A percentile compares a stretch with the other conserved stretches of the same genome.
These are phyloP conservation scores for Pogonognathellus flavescens DNA, from an alignment of 1,140 invertebrate genomes.

Conservation along the genomic window DNA sequence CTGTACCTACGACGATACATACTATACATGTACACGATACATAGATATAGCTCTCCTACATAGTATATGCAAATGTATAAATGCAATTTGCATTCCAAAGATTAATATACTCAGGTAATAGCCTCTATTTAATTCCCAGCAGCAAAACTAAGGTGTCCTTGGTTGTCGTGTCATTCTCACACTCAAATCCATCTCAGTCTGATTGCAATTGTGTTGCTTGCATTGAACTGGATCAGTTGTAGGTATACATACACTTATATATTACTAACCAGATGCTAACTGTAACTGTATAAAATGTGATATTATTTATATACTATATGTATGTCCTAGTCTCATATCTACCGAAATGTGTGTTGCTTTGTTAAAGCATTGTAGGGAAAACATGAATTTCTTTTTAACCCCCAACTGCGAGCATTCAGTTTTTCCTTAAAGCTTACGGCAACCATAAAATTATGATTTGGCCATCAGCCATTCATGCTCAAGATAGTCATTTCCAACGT, in stretches of 20 bases:
- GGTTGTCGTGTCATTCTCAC: slow-evolving; percentile 42
- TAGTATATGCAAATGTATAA: not conserved
- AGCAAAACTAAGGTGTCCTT: slow-evolving; percentile 13
- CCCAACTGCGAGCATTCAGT: slow-evolving; percentile 42
- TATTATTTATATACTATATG: not conserved
- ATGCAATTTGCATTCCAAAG: slow-evolving; percentile 23
- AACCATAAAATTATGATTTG: slow-evolving; percentile 7
- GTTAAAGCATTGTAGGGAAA: not conserved
- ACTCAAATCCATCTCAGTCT: not conserved
- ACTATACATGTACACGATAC: not conserved
- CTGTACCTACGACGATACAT: not conserved
- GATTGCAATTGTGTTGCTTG: slow-evolving; percentile 11
- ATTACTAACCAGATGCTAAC: not conserved
- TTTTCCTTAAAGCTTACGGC: not conserved
- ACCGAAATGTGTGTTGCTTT: not conserved
- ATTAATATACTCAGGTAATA: slow-evolving; percentile 8
- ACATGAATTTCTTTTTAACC: slow-evolving; percentile 30
- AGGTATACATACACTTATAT: not conserved
- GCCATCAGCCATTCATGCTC: not conserved
- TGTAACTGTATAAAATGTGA: too few species aligned
- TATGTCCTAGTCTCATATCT: not conserved
- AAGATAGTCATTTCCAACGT: not conserved
- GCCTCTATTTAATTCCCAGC: slow-evolving; percentile 20
- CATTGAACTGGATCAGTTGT: slow-evolving; percentile 36
- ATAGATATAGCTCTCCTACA: not conserved